Evolutionary conservation across 2,888 invertebrate species (phyloP).

Genomic region (Pocota personata): DNA sequence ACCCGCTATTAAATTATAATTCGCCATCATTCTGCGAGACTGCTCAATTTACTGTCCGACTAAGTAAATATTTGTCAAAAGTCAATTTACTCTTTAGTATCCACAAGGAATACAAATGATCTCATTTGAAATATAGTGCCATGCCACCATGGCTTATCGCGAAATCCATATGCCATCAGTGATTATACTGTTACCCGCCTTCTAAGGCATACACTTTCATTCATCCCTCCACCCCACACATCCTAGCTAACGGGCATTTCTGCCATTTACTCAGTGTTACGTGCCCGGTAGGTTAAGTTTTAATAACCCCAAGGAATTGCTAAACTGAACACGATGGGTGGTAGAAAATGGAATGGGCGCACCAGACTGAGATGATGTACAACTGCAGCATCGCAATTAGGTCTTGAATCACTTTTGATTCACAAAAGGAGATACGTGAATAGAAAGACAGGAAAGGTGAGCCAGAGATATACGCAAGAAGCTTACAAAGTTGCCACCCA

Average conservation of each 20-base stretch:
- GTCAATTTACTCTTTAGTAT: slow-evolving; percentile 28
- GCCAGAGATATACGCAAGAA: background rate
- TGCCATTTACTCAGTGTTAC: slow-evolving; percentile 54
- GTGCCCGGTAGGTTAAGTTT: slow-evolving; percentile 51
- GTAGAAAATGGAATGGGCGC: background rate
- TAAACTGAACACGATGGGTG: slow-evolving; percentile 30
- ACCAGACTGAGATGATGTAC: slow-evolving; percentile 17
- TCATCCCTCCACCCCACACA: background rate
- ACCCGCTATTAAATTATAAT: slow-evolving; percentile 21
- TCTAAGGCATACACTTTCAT: slow-evolving; percentile 4
- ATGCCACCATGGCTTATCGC: background rate
- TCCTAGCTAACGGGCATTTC: slow-evolving; percentile 8
- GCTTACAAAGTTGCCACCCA: slow-evolving; percentile 44
- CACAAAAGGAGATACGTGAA: slow-evolving; percentile 36
- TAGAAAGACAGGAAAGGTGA: slow-evolving; percentile 5
- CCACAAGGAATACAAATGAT: slow-evolving; percentile 39
- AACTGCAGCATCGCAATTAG: slow-evolving; percentile 64
- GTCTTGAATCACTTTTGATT: slow-evolving; percentile 59
- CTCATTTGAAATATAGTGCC: slow-evolving; percentile 4
- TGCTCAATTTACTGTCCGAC: slow-evolving; percentile 26
- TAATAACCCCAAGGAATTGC: slow-evolving; percentile 64
- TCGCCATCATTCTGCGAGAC: slow-evolving; percentile 10
- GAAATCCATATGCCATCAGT: slow-evolving; percentile 27
- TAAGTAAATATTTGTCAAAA: slow-evolving; percentile 47
- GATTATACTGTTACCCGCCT: slow-evolving; percentile 1